Evolutionary conservation across 2,113 vertebrate genomes (phyloP).

Genomic region (Lanius ludovicianus): DNA sequence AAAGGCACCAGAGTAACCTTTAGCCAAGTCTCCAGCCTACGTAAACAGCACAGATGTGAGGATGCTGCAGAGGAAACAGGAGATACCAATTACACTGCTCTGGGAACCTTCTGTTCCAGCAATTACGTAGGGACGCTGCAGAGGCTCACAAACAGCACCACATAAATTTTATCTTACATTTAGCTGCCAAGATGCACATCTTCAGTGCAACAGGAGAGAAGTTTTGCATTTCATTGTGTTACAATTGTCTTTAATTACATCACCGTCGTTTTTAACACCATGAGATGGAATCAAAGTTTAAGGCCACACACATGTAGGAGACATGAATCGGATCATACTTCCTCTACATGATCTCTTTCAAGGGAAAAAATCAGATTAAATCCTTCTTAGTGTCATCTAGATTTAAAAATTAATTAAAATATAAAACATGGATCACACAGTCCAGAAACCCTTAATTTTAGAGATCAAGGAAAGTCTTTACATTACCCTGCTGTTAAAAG

Average conservation of each 20-base stretch:
- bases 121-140: not conserved
- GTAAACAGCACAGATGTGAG: not conserved
- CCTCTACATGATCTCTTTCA: not conserved
- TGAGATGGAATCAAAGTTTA: not conserved
- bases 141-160: not conserved
- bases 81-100: not conserved
- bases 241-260: not conserved
- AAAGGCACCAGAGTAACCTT: not conserved
- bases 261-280: not conserved
- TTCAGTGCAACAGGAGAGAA: not conserved
- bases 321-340: not conserved
- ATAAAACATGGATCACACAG: not conserved
- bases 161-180: not conserved
- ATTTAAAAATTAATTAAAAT: not conserved
- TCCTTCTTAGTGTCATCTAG: not conserved
- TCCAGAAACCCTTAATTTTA: not conserved
- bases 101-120: not conserved
- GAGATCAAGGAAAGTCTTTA: not conserved
- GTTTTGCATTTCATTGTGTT: not conserved
- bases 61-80: not conserved
- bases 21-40: not conserved
- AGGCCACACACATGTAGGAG: not conserved
- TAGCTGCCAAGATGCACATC: not conserved
- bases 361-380: not conserved
- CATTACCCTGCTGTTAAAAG: not conserved